A percentile compares a stretch with the other conserved stretches of the same genome.
Conservation (phyloP, 1,140 invertebrate species). For the Cotesia typhae region DNA sequence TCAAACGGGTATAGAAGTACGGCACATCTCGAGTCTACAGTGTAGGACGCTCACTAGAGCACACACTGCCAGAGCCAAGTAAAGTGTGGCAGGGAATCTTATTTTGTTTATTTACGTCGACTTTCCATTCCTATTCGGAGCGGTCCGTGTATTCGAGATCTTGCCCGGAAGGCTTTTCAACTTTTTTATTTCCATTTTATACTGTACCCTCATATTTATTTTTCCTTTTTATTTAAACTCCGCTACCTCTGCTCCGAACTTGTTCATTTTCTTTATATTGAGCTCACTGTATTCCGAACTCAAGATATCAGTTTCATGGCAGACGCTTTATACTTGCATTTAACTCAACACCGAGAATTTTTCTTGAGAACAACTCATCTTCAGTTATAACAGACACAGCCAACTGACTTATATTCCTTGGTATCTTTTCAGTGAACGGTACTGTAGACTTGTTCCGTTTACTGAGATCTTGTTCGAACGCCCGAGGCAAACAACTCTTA, state of each 20-base stretch:
- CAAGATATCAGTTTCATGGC: conserved; percentile 32
- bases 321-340: conserved; percentile 19
- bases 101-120: conserved; percentile 53
- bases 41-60: conserved; percentile 12
- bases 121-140: conserved; percentile 47
- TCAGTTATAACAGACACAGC: neutral
- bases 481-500: neutral
- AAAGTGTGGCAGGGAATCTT: conserved; percentile 28
- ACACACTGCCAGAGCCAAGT: neutral
- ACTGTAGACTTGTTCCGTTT: neutral
- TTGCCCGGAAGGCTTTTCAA: conserved; percentile 29
- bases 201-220: conserved; percentile 8
- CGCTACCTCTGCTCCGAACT: neutral
- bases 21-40: conserved; percentile 37
- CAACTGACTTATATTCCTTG: neutral
- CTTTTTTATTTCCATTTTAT: conserved; percentile 26
- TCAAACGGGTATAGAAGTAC: conserved; percentile 1
- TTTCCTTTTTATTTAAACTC: neutral
- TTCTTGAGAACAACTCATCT: conserved; percentile 17
- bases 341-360: conserved; percentile 27
- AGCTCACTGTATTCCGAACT: neutral
- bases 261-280: neutral
- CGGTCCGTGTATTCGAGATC: conserved; percentile 8
- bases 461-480: too few species aligned
- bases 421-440: neutral